Percentiles rank a stretch among this genome's conserved stretches.
These are phyloP conservation scores for Hirtodrosophila duncani DNA, from an alignment of 2,888 invertebrate species.

Conservation along the genomic window DNA sequence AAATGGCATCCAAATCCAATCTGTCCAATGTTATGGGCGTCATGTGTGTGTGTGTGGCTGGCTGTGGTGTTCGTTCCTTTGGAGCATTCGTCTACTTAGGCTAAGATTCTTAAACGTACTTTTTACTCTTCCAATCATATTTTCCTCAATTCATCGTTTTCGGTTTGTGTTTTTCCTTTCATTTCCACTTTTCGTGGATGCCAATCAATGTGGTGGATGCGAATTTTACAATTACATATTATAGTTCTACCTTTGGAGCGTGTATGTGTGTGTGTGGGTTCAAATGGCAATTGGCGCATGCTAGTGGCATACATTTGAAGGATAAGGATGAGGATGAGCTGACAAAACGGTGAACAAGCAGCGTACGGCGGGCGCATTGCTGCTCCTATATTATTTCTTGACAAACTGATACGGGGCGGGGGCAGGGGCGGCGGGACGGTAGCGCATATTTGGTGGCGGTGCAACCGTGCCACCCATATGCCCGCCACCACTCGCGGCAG, in stretches of 20 bases:
- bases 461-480: slow-evolving; percentile 58
- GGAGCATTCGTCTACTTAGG: slow-evolving; percentile 72
- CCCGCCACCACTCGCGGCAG: slow-evolving; percentile 61
- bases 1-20: no score
- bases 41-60: slow-evolving; percentile 14
- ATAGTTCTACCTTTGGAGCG: slow-evolving; percentile 74
- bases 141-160: slow-evolving; percentile 54
- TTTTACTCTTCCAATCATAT: slow-evolving; percentile 40
- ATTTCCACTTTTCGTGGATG: slow-evolving; percentile 27
- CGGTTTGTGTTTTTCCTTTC: slow-evolving; percentile 28
- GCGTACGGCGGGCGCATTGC: slow-evolving; percentile 56
- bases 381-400: slow-evolving; percentile 73
- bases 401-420: slow-evolving; percentile 74
- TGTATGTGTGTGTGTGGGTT: slow-evolving; percentile 25
- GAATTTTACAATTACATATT: slow-evolving; percentile 59
- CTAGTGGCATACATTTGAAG: slow-evolving; percentile 22
- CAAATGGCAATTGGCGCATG: slow-evolving; percentile 20
- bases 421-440: slow-evolving; percentile 71
- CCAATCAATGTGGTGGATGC: no score
- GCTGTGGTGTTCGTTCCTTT: slow-evolving; percentile 36
- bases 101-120: slow-evolving; percentile 47
- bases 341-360: slow-evolving; percentile 57
- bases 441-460: slow-evolving; percentile 70
- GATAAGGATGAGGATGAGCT: slow-evolving; percentile 22
- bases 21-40: slow-evolving; percentile 19